Conservation (phyloP, 2,888 invertebrate species). For the Drosophila prostipennis region DNA sequence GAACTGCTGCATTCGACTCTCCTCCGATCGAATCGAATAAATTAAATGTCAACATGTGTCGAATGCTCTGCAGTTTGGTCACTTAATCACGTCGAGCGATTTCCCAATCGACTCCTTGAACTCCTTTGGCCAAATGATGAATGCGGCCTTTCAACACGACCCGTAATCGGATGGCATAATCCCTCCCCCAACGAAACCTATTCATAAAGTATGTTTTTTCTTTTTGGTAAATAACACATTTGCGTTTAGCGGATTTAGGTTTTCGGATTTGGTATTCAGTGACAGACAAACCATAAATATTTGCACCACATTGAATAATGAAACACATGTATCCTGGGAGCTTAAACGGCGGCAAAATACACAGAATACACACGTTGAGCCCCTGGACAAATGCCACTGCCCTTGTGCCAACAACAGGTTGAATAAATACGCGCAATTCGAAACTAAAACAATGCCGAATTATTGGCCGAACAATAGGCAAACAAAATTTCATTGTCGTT, state of each 20-base stretch:
- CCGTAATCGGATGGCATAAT: slow-evolving; percentile 14
- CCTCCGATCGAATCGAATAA: slow-evolving; percentile 59
- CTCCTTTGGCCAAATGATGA: slow-evolving; percentile 47
- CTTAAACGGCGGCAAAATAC: slow-evolving; percentile 24
- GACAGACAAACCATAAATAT: slow-evolving; percentile 33
- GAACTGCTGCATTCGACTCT: slow-evolving; percentile 7
- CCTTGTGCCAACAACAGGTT: slow-evolving; percentile 36
- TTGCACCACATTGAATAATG: slow-evolving; percentile 31
- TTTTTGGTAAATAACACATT: not conserved
- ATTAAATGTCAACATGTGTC: slow-evolving; percentile 73
- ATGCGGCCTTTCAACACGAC: slow-evolving; percentile 32
- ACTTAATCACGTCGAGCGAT: slow-evolving; percentile 71
- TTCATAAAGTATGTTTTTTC: slow-evolving; percentile 5
- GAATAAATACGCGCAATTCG: slow-evolving; percentile 56
- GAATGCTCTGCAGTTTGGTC: slow-evolving; percentile 38
- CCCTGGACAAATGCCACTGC: slow-evolving; percentile 19
- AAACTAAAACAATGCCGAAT: slow-evolving; percentile 53
- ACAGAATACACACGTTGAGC: slow-evolving; percentile 8
- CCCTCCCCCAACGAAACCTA: not conserved
- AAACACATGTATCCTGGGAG: slow-evolving; percentile 9
- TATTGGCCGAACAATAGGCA: slow-evolving; percentile 16
- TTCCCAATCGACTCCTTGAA: slow-evolving; percentile 19
- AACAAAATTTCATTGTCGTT: slow-evolving; percentile 21
- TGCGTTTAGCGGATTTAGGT: slow-evolving; percentile 24
- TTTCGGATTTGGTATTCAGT: slow-evolving; percentile 12